Evolutionary conservation across 2,888 invertebrate species (phyloP).

Genomic region (Meteorus colon): DNA sequence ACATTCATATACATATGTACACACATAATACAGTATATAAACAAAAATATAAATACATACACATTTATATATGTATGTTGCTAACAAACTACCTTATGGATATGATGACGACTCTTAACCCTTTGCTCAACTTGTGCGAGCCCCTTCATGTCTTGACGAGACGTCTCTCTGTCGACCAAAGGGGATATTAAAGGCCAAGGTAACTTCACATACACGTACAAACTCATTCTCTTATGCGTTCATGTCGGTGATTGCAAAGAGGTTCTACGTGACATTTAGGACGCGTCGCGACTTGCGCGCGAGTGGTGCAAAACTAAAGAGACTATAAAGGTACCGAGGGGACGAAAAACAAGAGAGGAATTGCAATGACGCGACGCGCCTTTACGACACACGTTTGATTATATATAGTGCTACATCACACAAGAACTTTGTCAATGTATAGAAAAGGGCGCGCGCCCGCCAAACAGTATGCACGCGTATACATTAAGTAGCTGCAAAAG

Average conservation of each 20-base stretch:
- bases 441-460: too few species aligned
- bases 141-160: neutral
- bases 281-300: slow-evolving; percentile 37
- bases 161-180: neutral
- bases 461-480: too few species aligned
- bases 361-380: too few species aligned
- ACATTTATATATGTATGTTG: neutral
- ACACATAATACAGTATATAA: neutral
- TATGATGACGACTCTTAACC: slow-evolving; percentile 1
- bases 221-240: neutral
- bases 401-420: too few species aligned
- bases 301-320: slow-evolving; percentile 2
- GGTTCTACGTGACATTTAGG: slow-evolving; percentile 39
- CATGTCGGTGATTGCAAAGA: slow-evolving; percentile 37
- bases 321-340: neutral
- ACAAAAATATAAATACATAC: neutral
- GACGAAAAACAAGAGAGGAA: too few species aligned
- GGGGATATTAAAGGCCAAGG: slow-evolving; percentile 2
- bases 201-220: neutral
- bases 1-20: slow-evolving; percentile 21
- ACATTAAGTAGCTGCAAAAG: too few species aligned
- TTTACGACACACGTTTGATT: neutral
- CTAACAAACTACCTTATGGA: neutral
- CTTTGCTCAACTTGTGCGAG: neutral
- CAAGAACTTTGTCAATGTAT: too few species aligned